Conservation (phyloP, 2,888 invertebrate genomes). For the Trichogramma dendrolimi region DNA sequence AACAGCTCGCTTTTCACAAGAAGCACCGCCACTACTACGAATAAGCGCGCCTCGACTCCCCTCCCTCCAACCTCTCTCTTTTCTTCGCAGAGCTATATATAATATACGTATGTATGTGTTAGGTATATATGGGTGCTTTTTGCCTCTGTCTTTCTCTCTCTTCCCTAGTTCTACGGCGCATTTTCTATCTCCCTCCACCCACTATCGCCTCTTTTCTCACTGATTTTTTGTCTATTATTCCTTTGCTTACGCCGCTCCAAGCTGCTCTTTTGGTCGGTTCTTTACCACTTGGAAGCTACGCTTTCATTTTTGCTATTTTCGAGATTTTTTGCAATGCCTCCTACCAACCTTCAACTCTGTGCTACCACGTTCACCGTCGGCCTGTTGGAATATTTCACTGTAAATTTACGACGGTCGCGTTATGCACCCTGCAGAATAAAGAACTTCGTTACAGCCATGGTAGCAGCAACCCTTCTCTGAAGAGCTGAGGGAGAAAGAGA, state of each 20-base stretch:
- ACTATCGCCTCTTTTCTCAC: constrained; percentile 20
- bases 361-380: not conserved
- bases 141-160: constrained; percentile 8
- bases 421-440: no score
- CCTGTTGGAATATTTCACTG: constrained; percentile 16
- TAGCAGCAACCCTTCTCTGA: not conserved
- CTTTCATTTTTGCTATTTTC: constrained; percentile 10
- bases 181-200: constrained; percentile 8
- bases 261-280: not conserved
- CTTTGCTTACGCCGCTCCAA: not conserved
- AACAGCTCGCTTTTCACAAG: constrained; percentile 12
- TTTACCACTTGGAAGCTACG: not conserved
- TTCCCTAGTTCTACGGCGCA: not conserved
- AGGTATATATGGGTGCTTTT: not conserved
- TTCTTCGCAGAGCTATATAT: no score
- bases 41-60: not conserved
- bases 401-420: constrained; percentile 12
- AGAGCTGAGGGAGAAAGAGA: not conserved
- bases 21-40: constrained; percentile 7
- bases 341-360: constrained; percentile 3
- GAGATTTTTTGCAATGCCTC: constrained; percentile 2
- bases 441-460: not conserved
- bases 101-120: no score
- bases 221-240: constrained; percentile 11
- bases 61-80: no score